phyloP scores from a whole-genome alignment of 1,140 invertebrate genomes.

The Brachionus rotundiformis region DNA sequence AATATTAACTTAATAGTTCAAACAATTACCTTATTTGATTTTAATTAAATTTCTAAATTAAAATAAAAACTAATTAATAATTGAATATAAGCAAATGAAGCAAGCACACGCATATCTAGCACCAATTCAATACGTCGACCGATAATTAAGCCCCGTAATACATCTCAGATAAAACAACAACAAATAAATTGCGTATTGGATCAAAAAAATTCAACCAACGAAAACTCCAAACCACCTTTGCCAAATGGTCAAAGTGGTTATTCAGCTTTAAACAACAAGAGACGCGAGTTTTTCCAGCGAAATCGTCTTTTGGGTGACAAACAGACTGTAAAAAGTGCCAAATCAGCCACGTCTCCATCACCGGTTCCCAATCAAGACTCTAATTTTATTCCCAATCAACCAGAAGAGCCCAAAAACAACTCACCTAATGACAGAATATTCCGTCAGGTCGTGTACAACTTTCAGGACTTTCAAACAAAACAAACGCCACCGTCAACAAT shows the following conservation, averaged over 20 bases:
- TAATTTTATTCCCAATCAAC: background rate
- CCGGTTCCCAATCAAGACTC: background rate
- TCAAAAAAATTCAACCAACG: background rate
- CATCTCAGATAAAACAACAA: slow-evolving; percentile 38
- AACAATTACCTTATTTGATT: too few relatives aligned
- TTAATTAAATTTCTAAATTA: too few relatives aligned
- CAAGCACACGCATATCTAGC: slow-evolving; percentile 33
- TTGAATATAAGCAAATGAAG: slow-evolving; percentile 41
- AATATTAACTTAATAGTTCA: too few relatives aligned
- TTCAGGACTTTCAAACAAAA: background rate
- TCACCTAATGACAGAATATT: slow-evolving; percentile 21
- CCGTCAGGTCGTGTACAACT: background rate
- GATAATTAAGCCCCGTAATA: slow-evolving; percentile 30
- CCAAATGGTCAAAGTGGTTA: slow-evolving; percentile 17
- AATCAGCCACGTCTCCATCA: background rate
- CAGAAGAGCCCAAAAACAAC: background rate
- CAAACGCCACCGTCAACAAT: background rate
- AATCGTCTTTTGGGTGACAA: background rate
- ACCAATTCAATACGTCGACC: slow-evolving; percentile 49
- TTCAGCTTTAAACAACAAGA: slow-evolving; percentile 17
- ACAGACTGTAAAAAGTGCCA: background rate
- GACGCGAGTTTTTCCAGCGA: slow-evolving; percentile 8
- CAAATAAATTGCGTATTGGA: background rate
- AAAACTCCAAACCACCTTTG: slow-evolving; percentile 39
- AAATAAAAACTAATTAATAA: too few relatives aligned